Conservation (phyloP, 2,797 vertebrate genomes). For the Xiphophorus birchmanni region DNA sequence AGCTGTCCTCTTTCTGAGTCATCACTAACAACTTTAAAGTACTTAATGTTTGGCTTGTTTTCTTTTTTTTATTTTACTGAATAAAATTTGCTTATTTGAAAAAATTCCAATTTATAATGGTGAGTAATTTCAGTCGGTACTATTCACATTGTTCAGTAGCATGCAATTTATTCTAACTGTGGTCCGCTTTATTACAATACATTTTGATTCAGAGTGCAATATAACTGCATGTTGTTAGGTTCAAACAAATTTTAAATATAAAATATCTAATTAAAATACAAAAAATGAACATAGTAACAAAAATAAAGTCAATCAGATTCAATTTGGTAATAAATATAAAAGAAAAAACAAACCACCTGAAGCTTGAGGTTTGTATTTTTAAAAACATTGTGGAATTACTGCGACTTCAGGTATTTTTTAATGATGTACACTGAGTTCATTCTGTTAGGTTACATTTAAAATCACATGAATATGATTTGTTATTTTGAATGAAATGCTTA, state of each 20-base stretch:
- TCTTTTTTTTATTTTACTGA: background rate
- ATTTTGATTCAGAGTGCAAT: background rate
- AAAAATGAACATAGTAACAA: background rate
- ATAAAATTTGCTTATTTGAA: background rate
- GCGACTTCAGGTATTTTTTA: background rate
- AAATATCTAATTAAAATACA: background rate
- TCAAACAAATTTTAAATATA: background rate
- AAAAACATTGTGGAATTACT: background rate
- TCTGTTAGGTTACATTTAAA: no score
- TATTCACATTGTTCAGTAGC: background rate
- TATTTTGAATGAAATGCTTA: background rate
- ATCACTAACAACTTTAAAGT: slow-evolving; percentile 10
- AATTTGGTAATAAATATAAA: background rate
- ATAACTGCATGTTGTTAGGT: background rate
- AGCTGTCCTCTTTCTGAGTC: slow-evolving; percentile 24
- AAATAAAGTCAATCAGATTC: background rate
- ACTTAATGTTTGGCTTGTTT: background rate
- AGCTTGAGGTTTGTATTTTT: background rate
- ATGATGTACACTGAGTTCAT: background rate
- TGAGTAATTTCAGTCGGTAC: background rate
- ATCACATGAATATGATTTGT: background rate
- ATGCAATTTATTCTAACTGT: background rate
- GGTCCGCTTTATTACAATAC: background rate
- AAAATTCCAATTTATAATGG: background rate
- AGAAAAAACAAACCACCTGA: no score